phyloP scores from a whole-genome alignment of 2,113 vertebrate genomes.

The Eptesicus fuscus region DNA sequence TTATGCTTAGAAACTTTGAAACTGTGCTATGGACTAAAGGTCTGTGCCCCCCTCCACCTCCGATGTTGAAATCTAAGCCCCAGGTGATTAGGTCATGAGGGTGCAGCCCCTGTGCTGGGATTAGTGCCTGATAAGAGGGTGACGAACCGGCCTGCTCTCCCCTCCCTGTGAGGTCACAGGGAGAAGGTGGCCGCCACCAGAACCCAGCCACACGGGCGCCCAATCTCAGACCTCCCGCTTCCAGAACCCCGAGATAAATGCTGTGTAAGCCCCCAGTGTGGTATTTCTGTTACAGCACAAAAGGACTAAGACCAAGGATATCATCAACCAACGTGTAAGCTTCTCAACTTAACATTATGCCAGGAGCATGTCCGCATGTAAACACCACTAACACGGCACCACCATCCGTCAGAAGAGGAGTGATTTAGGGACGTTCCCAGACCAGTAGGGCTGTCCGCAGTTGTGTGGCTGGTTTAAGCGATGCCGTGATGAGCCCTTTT shows the following conservation, averaged over 20 bases:
- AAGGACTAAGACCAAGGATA: neutral
- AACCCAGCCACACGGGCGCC: neutral
- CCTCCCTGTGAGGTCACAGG: neutral
- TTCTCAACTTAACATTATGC: neutral
- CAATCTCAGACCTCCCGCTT: neutral
- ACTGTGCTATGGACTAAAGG: neutral
- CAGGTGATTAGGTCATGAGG: neutral
- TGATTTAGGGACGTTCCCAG: neutral
- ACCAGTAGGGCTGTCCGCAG: neutral
- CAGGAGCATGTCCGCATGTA: neutral
- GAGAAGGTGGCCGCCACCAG: neutral
- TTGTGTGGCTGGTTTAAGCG: neutral
- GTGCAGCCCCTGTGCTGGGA: too few species aligned
- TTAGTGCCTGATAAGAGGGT: neutral
- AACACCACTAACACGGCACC: neutral
- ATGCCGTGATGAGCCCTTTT: neutral
- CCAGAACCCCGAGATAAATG: neutral
- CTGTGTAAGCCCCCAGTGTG: neutral
- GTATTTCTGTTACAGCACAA: neutral
- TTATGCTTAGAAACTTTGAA: neutral
- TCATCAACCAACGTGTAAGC: neutral
- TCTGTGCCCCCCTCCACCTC: neutral
- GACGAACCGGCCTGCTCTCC: neutral
- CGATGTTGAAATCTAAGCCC: neutral
- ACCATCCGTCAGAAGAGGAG: neutral